Percentiles rank a stretch among this genome's conserved stretches.
These are phyloP conservation scores for Lagopus leucura DNA, from an alignment of 2,113 vertebrate genomes.

Conservation along the genomic window DNA sequence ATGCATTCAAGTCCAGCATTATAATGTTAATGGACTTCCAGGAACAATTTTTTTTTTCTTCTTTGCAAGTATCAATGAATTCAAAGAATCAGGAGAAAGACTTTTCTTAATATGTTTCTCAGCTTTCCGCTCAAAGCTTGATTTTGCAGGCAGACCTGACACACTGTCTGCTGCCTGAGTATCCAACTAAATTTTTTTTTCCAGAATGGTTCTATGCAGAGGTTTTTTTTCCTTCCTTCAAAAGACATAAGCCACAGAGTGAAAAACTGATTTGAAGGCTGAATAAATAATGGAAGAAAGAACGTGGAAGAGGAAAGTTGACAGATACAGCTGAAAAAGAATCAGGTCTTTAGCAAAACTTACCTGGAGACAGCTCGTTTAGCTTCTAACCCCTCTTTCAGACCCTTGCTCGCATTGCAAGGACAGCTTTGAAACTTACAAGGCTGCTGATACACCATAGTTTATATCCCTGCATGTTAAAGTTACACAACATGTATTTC, in stretches of 20 bases:
- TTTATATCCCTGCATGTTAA: not conserved
- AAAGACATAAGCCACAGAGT: not conserved
- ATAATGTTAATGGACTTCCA: not conserved
- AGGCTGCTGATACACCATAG: constrained; percentile 40
- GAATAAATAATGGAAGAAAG: not conserved
- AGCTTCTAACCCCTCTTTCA: not conserved
- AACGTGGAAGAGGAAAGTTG: not conserved
- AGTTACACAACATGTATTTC: not conserved
- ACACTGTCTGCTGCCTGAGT: not conserved
- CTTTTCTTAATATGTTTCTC: not conserved
- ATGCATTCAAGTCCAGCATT: not conserved
- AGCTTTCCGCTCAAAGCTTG: not conserved
- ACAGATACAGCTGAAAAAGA: not conserved
- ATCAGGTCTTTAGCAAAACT: constrained; percentile 20
- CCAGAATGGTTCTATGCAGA: not conserved
- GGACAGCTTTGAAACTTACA: not conserved
- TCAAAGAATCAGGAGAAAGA: not conserved
- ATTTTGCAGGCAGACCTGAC: not conserved
- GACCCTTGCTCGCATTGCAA: not conserved
- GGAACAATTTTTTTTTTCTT: not conserved
- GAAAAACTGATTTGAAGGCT: not conserved
- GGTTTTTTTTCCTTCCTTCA: not conserved
- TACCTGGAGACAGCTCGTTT: constrained; percentile 20
- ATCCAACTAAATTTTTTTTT: not conserved
- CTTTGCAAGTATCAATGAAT: not conserved